Conservation (phyloP, 2,113 vertebrate species). For the Charadrius vociferus region DNA sequence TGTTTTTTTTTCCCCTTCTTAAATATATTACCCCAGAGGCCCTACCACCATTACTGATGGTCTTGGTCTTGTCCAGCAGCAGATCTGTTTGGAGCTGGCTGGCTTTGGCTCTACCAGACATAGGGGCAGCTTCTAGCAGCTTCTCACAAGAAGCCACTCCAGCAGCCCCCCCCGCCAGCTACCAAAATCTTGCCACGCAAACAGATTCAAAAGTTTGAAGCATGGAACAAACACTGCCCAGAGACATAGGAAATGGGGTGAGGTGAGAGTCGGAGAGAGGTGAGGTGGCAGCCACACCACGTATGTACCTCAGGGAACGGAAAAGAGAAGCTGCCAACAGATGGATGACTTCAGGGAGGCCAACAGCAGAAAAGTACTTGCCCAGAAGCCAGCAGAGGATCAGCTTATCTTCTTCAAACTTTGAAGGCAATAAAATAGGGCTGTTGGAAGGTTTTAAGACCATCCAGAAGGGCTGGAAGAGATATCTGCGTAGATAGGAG, state of each 20-base stretch:
- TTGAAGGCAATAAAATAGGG: neutral
- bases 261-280: neutral
- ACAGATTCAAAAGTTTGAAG: neutral
- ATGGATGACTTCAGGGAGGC: neutral
- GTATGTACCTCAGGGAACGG: accelerated
- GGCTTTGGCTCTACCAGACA: neutral
- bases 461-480: neutral
- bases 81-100: neutral
- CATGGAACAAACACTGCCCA: neutral
- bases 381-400: neutral
- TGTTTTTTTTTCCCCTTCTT: neutral
- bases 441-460: neutral
- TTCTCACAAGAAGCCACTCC: neutral
- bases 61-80: neutral
- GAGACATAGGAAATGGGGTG: neutral
- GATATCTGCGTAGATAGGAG: neutral
- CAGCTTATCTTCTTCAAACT: neutral
- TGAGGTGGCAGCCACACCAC: neutral
- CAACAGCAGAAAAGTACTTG: neutral
- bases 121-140: neutral
- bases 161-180: neutral
- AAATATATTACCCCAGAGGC: neutral
- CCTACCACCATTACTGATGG: neutral
- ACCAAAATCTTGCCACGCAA: neutral
- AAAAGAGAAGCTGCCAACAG: neutral